Base-by-base conservation (phyloP, 2,888 invertebrate genomes). In the Drosophila prolongata region DNA sequence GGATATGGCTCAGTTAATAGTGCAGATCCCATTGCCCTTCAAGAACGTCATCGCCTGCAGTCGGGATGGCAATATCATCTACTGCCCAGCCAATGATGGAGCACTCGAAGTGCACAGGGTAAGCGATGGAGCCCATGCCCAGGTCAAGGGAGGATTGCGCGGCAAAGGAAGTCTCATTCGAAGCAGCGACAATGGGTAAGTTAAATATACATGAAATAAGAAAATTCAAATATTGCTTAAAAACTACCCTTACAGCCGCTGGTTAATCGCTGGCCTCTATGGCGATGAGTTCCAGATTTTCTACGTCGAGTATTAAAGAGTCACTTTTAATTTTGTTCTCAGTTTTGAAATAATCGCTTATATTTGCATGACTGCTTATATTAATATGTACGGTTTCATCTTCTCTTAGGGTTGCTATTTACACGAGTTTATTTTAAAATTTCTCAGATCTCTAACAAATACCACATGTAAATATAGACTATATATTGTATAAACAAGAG, bases 21-120 rank as follows among this genome's bases (percentile, higher is more conserved):
- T 90, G 10, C 90, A 91, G 66, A 90, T 92, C 49, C 92, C 92
- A 1, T 56, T 92, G 14, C 92, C 92, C 2, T 92, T 92, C 47
- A 92, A 91, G 76, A 92, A 88, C 53, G 79, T 83, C 6, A 87
- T 92, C 9, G 81, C 86, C n/a, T 90, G 90, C 64, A 89, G 89
- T 0, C 85, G 84, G 4, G 80, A 91, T 68, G 90, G 82, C n/a
- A 87, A 84, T 14, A 75, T 89, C 10, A 89, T 92, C 53, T 91
- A 89, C 62, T 90, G 91, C 53, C 90, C 92, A 1, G 90, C 90
- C 43, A 69, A 70, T 8, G 90, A 92, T 66, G 92, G 92, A 3
- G 78, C 88, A 1, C 72, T 92, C 37, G 90, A 92, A 16, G 89
- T 89, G 50, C 92, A 91, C 66, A 84, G 89, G 80, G 66, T 90